Conservation (phyloP, 2,888 invertebrate species). For the Morpho deidamia region DNA sequence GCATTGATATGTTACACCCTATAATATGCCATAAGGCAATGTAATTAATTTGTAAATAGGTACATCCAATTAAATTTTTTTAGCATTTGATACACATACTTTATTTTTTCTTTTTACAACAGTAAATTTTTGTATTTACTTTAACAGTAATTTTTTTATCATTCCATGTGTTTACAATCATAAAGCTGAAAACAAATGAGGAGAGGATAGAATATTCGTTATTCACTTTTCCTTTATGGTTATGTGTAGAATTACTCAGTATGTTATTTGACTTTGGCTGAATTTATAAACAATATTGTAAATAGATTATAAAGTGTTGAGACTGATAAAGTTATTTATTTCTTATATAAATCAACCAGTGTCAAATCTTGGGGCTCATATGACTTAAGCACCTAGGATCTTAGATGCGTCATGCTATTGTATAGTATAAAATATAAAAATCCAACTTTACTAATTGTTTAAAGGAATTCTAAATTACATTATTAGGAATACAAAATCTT, state of each 20-base stretch:
- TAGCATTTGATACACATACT: constrained; percentile 42
- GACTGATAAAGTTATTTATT: constrained; percentile 77
- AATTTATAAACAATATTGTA: constrained; percentile 66
- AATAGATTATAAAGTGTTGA: constrained; percentile 72
- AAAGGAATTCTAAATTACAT: constrained; percentile 7
- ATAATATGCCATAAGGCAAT: not conserved
- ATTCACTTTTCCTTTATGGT: constrained; percentile 31
- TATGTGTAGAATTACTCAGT: constrained; percentile 22
- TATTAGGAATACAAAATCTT: constrained; percentile 4
- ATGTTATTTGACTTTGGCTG: constrained; percentile 46
- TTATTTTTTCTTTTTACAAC: constrained; percentile 41
- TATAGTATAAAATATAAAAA: constrained; percentile 28
- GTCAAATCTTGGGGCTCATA: constrained; percentile 57
- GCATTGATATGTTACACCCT: not conserved
- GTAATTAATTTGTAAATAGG: not conserved
- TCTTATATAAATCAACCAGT: constrained; percentile 70
- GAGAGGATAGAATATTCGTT: constrained; percentile 29
- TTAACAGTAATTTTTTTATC: constrained; percentile 44
- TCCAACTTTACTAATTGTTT: not conserved
- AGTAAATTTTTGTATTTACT: constrained; percentile 46
- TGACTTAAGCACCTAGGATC: constrained; percentile 48
- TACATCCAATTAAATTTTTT: constrained; percentile 23
- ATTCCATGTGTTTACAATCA: constrained; percentile 41
- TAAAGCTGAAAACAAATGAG: constrained; percentile 16
- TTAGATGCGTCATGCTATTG: constrained; percentile 44